Base-by-base conservation (phyloP, 2,888 invertebrate species). In the Dryococelus australis region DNA sequence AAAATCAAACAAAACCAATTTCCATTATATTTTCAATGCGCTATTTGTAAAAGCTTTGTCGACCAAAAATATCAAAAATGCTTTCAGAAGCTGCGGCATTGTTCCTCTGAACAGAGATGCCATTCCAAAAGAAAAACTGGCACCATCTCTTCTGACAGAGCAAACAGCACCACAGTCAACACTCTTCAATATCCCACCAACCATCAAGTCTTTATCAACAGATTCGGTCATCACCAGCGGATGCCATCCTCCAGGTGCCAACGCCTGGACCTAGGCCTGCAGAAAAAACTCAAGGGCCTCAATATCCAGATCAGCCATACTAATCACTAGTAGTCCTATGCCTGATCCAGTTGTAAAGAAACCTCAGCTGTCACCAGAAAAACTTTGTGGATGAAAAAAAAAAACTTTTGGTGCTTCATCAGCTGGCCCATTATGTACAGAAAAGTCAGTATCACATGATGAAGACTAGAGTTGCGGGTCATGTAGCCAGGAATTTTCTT, bases 61-160 rank as follows among this genome's bases (percentile, higher is more conserved):
- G 26, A 43, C n/a, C 83, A 28, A 83, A 27, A 83, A 83, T 20
- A 35, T 35, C 13, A 83, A 10, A 83, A 83, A 27, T 27, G 12
- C 27, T 6, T 83, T 83, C 24, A 27, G 43, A 83, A 83, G 28
- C 35, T 83, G 83, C n/a, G 86, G 80, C 35, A 86, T 86, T 43
- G 26, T 86, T 35, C 86, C 79, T 79, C 80, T 86, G 79, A 79
- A 86, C 80, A 24, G 79, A 35, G 80, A 43, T n/a, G 86, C 80
- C 16, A 80, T 79, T 35, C 86, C 86, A 28, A 86, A 43, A 80
- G 79, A 80, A 78, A 79, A 78, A 43, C 24, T 86, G 8, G 79
- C 86, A 0, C 86, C 86, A 65, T 65, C 65, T 20, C 65, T 65
- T 65, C 65, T 65, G 65, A 65, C 65, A 65, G 65, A 65, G 16